These are phyloP conservation scores for Tetragnatha versicolor DNA, from an alignment of 1,140 invertebrate genomes.

Conservation along the genomic window DNA sequence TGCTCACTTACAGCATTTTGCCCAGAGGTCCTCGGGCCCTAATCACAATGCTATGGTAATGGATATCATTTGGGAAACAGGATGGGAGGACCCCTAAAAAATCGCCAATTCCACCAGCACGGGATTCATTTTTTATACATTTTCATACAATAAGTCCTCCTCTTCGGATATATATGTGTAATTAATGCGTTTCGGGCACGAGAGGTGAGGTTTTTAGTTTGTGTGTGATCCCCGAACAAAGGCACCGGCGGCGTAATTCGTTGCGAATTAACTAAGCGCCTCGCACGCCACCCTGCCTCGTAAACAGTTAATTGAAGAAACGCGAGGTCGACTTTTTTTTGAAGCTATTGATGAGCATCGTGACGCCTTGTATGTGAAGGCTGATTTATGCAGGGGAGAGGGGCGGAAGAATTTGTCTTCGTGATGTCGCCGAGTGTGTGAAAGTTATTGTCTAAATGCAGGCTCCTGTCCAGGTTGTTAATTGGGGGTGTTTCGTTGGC, in stretches of 20 bases:
- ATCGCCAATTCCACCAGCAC: conserved; percentile 6
- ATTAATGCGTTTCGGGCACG: conserved; percentile 40
- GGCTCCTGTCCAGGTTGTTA: no score
- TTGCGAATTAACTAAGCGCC: conserved; percentile 33
- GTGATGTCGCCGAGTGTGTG: no score
- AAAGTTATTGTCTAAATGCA: no score
- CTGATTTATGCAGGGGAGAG: no score
- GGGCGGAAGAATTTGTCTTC: no score
- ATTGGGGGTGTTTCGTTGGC: no score
- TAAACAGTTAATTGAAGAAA: conserved; percentile 49
- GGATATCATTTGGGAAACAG: conserved; percentile 43
- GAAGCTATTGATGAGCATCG: no score
- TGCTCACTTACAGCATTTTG: conserved; percentile 26
- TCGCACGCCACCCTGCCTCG: conserved; percentile 14
- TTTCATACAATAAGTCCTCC: conserved; percentile 30
- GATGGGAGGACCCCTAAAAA: conserved; percentile 25
- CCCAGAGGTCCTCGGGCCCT: background rate
- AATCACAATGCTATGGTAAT: conserved; percentile 47
- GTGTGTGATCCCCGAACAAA: background rate
- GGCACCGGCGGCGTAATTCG: conserved; percentile 15
- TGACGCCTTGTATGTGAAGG: no score
- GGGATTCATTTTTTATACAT: conserved; percentile 26
- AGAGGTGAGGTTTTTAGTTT: background rate
- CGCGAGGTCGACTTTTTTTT: no score
- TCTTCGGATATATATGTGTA: conserved; percentile 4